These are phyloP conservation scores for Girardinus metallicus DNA, from an alignment of 2,797 vertebrate species.

Conservation along the genomic window DNA sequence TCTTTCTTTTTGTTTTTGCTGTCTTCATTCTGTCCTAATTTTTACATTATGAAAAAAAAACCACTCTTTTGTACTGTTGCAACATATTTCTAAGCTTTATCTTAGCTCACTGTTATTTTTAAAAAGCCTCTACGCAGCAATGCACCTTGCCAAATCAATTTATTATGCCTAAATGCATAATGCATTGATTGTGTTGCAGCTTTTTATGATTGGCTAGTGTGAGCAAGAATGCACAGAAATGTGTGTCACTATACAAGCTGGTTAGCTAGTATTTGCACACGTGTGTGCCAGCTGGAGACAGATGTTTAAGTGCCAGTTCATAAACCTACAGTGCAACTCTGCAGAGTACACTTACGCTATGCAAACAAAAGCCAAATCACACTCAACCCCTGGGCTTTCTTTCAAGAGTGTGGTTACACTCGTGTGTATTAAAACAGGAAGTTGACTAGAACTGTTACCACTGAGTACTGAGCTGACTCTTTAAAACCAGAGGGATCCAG, in stretches of 20 bases:
- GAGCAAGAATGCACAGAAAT: not conserved
- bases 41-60: not conserved
- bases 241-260: not conserved
- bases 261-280: constrained; percentile 25
- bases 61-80: not conserved
- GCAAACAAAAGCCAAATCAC: constrained; percentile 63
- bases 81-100: not conserved
- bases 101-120: not conserved
- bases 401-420: constrained; percentile 38
- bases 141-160: constrained; percentile 25
- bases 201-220: not conserved
- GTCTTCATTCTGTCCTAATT: constrained; percentile 3
- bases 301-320: constrained; percentile 32
- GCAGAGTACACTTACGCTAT: constrained; percentile 31
- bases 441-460: not conserved
- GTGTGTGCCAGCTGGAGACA: constrained; percentile 42
- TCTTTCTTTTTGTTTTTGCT: constrained; percentile 5
- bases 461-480: not conserved
- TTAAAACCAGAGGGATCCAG: constrained; percentile 1
- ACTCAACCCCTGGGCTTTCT: constrained; percentile 50
- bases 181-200: not conserved
- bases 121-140: constrained; percentile 28
- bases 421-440: constrained; percentile 8
- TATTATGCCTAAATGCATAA: not conserved
- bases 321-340: constrained; percentile 61